Evolutionary conservation across 2,113 vertebrate species (phyloP).

Genomic region (Psettodes erumei): DNA sequence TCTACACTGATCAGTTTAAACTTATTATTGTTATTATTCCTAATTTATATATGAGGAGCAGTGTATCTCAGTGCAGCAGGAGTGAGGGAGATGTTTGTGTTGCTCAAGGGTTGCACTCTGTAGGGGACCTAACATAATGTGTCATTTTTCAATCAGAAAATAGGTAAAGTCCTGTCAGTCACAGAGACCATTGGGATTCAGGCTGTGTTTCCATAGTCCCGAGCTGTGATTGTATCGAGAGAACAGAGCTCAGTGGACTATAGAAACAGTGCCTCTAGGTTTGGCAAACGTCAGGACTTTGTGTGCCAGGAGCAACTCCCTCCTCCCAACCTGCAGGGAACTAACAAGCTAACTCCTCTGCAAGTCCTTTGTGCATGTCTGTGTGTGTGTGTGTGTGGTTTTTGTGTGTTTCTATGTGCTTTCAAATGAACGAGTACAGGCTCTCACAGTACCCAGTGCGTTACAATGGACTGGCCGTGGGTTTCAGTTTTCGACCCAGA

Average conservation of each 20-base stretch:
- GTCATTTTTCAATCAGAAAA: conserved; percentile 29
- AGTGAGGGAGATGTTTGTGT: background rate
- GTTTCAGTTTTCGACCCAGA: conserved; percentile 64
- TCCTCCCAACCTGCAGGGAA: conserved; percentile 68
- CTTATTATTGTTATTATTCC: background rate
- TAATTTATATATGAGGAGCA: background rate
- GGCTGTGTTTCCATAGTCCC: conserved; percentile 29
- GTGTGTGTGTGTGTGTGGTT: background rate
- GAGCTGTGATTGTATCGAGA: conserved; percentile 58
- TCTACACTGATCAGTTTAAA: background rate
- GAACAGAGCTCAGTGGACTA: conserved; percentile 54
- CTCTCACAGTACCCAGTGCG: conserved; percentile 28
- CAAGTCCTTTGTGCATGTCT: conserved; percentile 53
- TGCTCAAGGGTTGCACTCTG: background rate
- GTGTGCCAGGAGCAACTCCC: conserved; percentile 68
- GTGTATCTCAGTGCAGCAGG: background rate
- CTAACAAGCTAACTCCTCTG: conserved; percentile 62
- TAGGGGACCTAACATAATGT: background rate
- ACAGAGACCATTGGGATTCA: conserved; percentile 45
- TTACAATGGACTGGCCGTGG: conserved; percentile 29
- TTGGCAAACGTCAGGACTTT: conserved; percentile 69
- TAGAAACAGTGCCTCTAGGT: conserved; percentile 65
- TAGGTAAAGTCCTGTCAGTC: conserved; percentile 39
- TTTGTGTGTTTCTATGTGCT: conserved; percentile 36
- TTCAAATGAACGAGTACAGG: conserved; percentile 36